Conservation (phyloP, 1,140 invertebrate genomes). For the Nephila pilipes region DNA sequence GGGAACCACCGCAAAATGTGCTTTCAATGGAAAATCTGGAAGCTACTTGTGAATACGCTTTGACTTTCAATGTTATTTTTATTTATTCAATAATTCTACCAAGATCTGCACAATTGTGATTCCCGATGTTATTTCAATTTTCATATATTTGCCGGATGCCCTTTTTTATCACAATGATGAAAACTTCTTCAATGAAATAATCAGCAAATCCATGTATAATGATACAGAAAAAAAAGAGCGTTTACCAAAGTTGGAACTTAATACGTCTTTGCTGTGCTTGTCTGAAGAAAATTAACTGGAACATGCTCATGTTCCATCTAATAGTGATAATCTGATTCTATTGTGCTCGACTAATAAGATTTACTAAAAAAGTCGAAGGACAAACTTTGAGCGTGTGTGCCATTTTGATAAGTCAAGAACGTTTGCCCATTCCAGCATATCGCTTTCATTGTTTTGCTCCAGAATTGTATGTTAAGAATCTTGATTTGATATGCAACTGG, state of each 20-base stretch:
- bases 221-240: too few relatives aligned
- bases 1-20: not conserved
- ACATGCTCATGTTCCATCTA: not conserved
- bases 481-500: not conserved
- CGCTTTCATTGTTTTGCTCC: not conserved
- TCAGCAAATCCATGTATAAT: too few relatives aligned
- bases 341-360: not conserved
- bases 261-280: not conserved
- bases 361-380: not conserved
- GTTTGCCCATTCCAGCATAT: not conserved
- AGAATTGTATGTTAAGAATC: not conserved
- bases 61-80: too few relatives aligned
- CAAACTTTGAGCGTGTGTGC: not conserved
- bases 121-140: too few relatives aligned
- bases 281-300: not conserved
- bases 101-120: too few relatives aligned
- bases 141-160: too few relatives aligned
- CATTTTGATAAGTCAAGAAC: conserved; percentile 3
- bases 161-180: too few relatives aligned
- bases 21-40: not conserved
- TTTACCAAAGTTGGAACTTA: too few relatives aligned
- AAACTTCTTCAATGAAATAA: too few relatives aligned
- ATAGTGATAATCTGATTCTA: not conserved
- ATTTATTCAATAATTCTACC: too few relatives aligned
- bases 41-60: too few relatives aligned